These are phyloP conservation scores for Anabacerthia variegaticeps DNA, from an alignment of 2,797 vertebrate species.

Conservation along the genomic window DNA sequence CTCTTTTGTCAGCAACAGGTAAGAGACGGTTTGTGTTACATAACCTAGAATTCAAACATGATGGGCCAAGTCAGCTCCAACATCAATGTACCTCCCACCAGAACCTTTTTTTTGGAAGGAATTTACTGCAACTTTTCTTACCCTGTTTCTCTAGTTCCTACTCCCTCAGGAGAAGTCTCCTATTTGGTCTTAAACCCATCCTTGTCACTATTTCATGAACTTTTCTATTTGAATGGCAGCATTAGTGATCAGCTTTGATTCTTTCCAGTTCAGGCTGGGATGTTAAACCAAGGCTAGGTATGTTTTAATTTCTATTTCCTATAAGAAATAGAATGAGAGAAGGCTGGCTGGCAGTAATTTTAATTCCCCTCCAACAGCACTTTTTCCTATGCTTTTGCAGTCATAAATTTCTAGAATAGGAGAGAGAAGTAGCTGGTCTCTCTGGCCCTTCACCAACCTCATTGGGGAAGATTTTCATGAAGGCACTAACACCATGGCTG, in stretches of 20 bases:
- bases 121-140: neutral
- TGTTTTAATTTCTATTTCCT: neutral
- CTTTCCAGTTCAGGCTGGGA: neutral
- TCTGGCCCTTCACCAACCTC: neutral
- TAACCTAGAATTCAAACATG: neutral
- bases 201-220: neutral
- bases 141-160: neutral
- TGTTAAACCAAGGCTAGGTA: neutral
- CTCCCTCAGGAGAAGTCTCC: neutral
- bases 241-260: neutral
- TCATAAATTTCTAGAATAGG: neutral
- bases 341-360: neutral
- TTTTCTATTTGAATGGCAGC: neutral
- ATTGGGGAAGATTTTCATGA: neutral
- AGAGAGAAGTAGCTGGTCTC: neutral
- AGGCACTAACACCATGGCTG: rapidly evolving
- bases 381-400: neutral
- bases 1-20: constrained; percentile 90
- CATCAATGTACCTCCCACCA: neutral
- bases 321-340: neutral
- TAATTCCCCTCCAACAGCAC: neutral
- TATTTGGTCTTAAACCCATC: neutral
- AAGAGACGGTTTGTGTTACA: neutral
- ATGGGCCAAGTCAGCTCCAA: neutral
- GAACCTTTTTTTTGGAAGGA: neutral